Evolutionary conservation across 37 sponge, comb jelly and placozoan genomes (phyloP).

Genomic region (Ephydatia muelleri): DNA sequence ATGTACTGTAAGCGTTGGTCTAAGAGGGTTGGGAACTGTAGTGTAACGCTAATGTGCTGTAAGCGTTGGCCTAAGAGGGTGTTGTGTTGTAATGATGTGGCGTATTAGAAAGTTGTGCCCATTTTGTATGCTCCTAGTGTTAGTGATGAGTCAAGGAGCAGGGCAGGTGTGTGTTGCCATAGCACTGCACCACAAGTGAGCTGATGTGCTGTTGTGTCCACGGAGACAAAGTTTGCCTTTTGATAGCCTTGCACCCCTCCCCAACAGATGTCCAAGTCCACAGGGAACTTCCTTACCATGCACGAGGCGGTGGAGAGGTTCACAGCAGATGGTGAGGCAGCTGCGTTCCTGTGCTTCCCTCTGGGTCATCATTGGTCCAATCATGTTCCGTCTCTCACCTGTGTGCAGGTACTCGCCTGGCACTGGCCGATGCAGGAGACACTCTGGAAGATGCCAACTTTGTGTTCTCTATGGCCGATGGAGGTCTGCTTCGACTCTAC

Average conservation of each 20-base stretch:
- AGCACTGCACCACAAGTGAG: no score
- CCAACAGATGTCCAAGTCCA: conserved; percentile 93
- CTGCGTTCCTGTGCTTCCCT: neutral
- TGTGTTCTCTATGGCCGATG: conserved; percentile 89
- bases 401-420: conserved; percentile 78
- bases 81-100: no score
- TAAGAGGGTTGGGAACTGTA: no score
- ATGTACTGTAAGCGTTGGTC: no score
- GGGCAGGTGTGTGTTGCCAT: no score
- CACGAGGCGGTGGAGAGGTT: conserved; percentile 76
- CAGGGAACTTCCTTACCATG: conserved; percentile 96
- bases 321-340: conserved; percentile 86
- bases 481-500: conserved; percentile 90
- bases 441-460: conserved; percentile 98
- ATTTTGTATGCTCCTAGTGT: no score
- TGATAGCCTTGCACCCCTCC: neutral
- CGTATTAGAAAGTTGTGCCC: no score
- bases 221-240: no score
- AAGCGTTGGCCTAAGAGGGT: no score
- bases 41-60: no score
- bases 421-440: conserved; percentile 98
- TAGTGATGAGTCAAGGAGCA: no score
- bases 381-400: neutral
- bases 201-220: no score
- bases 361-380: neutral